A percentile compares a stretch with the other conserved stretches of the same genome.
Conservation (phyloP, 2,888 invertebrate genomes). For the Pogonocherus hispidulus region DNA sequence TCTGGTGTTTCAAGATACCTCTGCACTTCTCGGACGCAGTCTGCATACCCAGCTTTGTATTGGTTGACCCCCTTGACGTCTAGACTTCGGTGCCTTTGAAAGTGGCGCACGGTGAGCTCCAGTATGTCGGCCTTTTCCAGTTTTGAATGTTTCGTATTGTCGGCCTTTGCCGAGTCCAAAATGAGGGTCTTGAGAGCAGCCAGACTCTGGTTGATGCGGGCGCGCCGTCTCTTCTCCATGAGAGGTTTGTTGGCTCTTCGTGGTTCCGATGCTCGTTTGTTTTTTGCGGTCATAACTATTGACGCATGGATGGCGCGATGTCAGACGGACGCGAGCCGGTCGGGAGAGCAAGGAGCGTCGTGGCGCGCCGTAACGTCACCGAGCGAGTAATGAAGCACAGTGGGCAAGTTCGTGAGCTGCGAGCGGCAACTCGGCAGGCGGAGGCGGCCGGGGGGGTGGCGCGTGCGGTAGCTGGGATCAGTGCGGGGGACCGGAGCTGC, state of each 20-base stretch:
- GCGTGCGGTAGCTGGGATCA: constrained; percentile 62
- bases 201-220: constrained; percentile 81
- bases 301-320: constrained; percentile 22
- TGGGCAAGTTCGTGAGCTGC: constrained; percentile 44
- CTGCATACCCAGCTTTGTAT: constrained; percentile 77
- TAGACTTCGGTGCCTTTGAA: constrained; percentile 80
- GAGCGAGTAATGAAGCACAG: constrained; percentile 53
- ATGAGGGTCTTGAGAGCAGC: constrained; percentile 81
- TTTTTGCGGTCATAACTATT: constrained; percentile 65
- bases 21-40: constrained; percentile 76
- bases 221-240: constrained; percentile 83
- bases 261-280: constrained; percentile 63
- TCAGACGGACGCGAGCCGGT: constrained; percentile 13
- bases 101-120: constrained; percentile 86
- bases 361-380: constrained; percentile 46
- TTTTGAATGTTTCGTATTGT: constrained; percentile 83
- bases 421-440: constrained; percentile 43
- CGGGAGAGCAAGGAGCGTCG: constrained; percentile 33
- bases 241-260: constrained; percentile 82
- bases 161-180: constrained; percentile 78
- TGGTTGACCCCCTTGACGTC: constrained; percentile 76
- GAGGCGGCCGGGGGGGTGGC: constrained; percentile 57
- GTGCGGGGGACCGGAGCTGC: constrained; percentile 61
- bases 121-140: constrained; percentile 89
- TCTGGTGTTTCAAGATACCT: constrained; percentile 75